Conservation (phyloP, 2,113 vertebrate species). For the Microtus oregoni region DNA sequence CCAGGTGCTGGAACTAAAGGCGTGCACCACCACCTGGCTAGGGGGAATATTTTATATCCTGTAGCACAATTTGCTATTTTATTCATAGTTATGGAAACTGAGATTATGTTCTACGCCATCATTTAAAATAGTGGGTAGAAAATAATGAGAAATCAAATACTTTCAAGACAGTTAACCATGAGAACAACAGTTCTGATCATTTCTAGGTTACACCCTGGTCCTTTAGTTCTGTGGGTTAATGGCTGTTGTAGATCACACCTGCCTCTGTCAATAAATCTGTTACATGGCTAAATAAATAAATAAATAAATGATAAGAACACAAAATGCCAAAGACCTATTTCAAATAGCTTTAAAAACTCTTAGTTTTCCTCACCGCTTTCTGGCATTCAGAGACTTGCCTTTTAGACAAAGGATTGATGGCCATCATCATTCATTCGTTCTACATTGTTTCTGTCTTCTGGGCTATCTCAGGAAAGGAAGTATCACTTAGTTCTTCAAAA, state of each 20-base stretch:
- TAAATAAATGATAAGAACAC: not conserved
- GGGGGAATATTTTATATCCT: not conserved
- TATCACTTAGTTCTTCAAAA: conserved; percentile 4
- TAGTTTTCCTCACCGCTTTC: not conserved
- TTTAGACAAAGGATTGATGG: conserved; percentile 6
- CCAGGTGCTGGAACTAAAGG: no score
- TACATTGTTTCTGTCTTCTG: conserved; percentile 22
- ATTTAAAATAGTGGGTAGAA: not conserved
- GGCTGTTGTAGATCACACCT: not conserved
- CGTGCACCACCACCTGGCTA: no score
- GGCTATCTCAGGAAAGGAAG: not conserved
- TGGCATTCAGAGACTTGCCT: conserved; percentile 44
- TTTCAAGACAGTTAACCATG: not conserved
- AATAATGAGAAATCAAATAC: not conserved
- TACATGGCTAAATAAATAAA: not conserved
- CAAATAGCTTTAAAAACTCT: not conserved
- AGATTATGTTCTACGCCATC: not conserved
- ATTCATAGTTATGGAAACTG: not conserved
- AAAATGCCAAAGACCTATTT: not conserved
- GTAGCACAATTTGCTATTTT: conserved; percentile 17
- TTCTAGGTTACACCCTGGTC: not conserved
- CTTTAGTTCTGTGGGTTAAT: not conserved
- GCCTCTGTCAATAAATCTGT: not conserved
- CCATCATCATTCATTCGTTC: not conserved
- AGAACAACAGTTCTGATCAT: not conserved